phyloP scores from a whole-genome alignment of 1,140 invertebrate species.

The Drosophila pruinosa region DNA sequence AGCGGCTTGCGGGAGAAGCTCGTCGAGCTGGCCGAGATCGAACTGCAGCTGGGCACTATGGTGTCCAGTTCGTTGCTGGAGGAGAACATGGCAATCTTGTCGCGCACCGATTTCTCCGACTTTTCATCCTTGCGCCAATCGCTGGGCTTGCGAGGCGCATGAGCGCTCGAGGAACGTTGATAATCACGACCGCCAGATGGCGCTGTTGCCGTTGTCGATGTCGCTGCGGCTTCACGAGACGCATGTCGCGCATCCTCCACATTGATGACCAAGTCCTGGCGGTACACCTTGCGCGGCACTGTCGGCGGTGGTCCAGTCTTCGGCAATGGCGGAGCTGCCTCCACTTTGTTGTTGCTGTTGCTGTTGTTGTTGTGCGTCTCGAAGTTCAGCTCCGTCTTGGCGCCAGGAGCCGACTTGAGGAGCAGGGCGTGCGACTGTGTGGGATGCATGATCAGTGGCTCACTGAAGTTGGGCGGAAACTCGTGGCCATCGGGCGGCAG shows the following conservation, averaged over 20 bases:
- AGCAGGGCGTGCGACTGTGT: constrained; percentile 22
- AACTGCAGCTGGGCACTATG: constrained; percentile 27
- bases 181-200: constrained; percentile 55
- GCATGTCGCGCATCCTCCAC: constrained; percentile 64
- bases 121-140: constrained; percentile 87
- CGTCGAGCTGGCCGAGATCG: constrained; percentile 15
- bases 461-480: constrained; percentile 90
- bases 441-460: constrained; percentile 83
- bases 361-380: constrained; percentile 46
- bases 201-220: constrained; percentile 3
- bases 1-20: constrained; percentile 62
- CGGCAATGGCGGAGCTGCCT: constrained; percentile 67
- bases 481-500: constrained; percentile 94
- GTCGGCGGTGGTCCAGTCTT: constrained; percentile 76
- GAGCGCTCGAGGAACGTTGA: constrained; percentile 71
- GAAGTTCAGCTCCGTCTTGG: constrained; percentile 35
- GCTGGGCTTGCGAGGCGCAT: constrained; percentile 59
- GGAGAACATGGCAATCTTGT: constrained; percentile 95
- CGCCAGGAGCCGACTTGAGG: constrained; percentile 34
- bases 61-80: constrained; percentile 72
- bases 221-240: neutral
- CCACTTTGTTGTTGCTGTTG: constrained; percentile 45
- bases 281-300: constrained; percentile 74
- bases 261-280: constrained; percentile 77
- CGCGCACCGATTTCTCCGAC: constrained; percentile 90